phyloP scores from a whole-genome alignment of 2,888 invertebrate genomes.

The Macropis europaea region DNA sequence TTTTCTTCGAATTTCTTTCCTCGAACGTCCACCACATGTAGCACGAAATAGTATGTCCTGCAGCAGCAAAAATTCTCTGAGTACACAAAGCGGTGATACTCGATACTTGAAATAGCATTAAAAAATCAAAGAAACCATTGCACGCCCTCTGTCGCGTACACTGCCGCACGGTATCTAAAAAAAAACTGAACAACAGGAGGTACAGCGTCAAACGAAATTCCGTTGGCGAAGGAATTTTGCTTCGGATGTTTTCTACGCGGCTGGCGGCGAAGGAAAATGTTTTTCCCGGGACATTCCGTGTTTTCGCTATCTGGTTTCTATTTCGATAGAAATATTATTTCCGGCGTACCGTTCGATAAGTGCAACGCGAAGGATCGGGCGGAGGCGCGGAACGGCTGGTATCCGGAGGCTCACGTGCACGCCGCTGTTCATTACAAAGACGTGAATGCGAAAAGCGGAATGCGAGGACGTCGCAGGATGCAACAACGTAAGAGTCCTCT shows the following conservation, averaged over 20 bases:
- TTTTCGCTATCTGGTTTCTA: slow-evolving; percentile 23
- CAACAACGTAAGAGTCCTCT: slow-evolving; percentile 24
- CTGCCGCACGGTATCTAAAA: background rate
- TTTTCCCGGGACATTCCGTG: slow-evolving; percentile 9
- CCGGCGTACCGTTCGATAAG: background rate
- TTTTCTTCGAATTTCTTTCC: no score
- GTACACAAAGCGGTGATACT: no score
- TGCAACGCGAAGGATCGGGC: background rate
- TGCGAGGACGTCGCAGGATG: background rate
- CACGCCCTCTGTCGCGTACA: background rate
- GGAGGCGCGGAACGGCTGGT: background rate
- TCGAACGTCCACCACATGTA: no score
- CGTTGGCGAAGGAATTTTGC: slow-evolving; percentile 18
- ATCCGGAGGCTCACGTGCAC: background rate
- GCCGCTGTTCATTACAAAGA: slow-evolving; percentile 13
- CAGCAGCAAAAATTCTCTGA: no score
- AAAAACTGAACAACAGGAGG: background rate
- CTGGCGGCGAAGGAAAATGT: background rate
- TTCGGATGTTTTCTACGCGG: slow-evolving; percentile 12
- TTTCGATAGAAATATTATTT: slow-evolving; percentile 26
- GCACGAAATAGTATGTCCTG: no score
- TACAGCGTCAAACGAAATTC: background rate
- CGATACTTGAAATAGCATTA: no score
- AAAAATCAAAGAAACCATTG: no score
- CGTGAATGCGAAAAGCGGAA: background rate